phyloP scores from a whole-genome alignment of 2,797 vertebrate species.

The Enteromius treurensis region DNA sequence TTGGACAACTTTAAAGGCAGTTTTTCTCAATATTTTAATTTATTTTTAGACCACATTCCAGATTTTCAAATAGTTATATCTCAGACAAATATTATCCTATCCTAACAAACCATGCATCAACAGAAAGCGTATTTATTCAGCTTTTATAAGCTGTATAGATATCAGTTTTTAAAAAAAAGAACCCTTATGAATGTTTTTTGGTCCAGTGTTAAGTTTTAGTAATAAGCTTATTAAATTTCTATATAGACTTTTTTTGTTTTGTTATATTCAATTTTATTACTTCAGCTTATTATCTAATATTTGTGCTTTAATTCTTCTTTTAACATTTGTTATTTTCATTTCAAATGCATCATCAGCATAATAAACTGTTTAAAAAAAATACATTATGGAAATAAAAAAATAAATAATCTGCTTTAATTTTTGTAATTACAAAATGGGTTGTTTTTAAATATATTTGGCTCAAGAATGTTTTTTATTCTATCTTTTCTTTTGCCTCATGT shows the following conservation, averaged over 20 bases:
- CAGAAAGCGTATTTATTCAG: too few species aligned
- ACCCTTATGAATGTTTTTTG: too few species aligned
- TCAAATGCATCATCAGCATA: neutral
- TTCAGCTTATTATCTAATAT: slow-evolving; percentile 1
- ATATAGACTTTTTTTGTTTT: neutral
- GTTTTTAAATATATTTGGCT: neutral
- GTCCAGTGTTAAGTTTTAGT: neutral
- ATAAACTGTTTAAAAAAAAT: neutral
- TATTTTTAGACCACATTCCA: too few species aligned
- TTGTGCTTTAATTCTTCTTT: neutral
- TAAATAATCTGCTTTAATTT: neutral
- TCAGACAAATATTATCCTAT: too few species aligned
- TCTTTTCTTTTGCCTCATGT: neutral
- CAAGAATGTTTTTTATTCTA: neutral
- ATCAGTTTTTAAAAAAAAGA: too few species aligned
- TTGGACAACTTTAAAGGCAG: too few species aligned
- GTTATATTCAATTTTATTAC: neutral
- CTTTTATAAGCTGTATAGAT: too few species aligned
- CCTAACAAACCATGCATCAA: too few species aligned
- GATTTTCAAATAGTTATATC: too few species aligned
- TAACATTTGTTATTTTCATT: neutral
- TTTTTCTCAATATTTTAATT: too few species aligned
- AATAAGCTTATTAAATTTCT: neutral
- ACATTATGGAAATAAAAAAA: neutral
- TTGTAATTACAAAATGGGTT: neutral